phyloP scores from a whole-genome alignment of 2,888 invertebrate genomes.

The Tuta absoluta region DNA sequence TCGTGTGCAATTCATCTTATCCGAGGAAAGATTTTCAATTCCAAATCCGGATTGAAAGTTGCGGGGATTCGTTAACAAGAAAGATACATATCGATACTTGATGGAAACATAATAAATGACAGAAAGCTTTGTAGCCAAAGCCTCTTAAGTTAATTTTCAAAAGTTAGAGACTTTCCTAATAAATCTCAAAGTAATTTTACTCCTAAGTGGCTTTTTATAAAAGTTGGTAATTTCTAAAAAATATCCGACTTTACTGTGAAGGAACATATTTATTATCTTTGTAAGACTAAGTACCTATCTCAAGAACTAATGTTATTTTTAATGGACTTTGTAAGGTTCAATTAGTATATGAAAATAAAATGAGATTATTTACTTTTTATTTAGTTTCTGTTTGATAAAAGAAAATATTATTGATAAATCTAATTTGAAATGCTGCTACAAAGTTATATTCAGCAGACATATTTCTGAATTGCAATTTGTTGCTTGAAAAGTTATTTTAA shows the following conservation, averaged over 20 bases:
- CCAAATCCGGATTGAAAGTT: constrained; percentile 29
- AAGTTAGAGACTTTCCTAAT: background rate
- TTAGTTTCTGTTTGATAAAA: too few relatives aligned
- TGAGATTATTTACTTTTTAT: too few relatives aligned
- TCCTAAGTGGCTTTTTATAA: background rate
- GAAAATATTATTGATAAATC: too few relatives aligned
- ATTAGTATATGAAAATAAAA: too few relatives aligned
- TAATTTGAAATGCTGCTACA: too few relatives aligned
- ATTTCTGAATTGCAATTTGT: too few relatives aligned
- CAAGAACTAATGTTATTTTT: too few relatives aligned
- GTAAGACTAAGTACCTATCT: too few relatives aligned
- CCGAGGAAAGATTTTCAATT: constrained; percentile 24
- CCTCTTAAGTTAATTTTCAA: background rate
- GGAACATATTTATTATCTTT: too few relatives aligned
- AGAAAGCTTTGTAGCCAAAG: constrained; percentile 20
- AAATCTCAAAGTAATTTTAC: background rate
- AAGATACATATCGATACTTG: constrained; percentile 24
- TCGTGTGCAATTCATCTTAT: background rate
- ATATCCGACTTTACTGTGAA: background rate
- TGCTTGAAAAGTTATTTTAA: too few relatives aligned
- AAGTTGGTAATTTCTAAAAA: background rate
- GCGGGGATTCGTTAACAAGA: constrained; percentile 28
- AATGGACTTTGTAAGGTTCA: too few relatives aligned
- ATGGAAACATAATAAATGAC: constrained; percentile 19
- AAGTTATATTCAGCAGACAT: too few relatives aligned